A percentile compares a stretch with the other conserved stretches of the same genome.
These are phyloP conservation scores for Megaptera novaeangliae DNA, from an alignment of 2,113 vertebrate genomes.

Conservation along the genomic window DNA sequence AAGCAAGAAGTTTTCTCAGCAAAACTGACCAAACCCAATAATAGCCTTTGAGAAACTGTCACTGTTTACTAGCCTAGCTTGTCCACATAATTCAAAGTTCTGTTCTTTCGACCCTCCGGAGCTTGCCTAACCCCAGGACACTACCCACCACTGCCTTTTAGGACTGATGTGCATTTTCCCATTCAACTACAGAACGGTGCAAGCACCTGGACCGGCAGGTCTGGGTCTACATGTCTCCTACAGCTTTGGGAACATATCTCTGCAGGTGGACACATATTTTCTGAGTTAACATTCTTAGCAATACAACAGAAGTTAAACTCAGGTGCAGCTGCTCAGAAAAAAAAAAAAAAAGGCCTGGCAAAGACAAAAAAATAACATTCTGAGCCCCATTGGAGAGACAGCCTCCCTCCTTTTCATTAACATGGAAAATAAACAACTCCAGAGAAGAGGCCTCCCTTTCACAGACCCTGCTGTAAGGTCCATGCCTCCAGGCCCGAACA, in stretches of 20 bases:
- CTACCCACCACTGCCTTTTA: not conserved
- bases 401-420: not conserved
- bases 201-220: not conserved
- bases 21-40: not conserved
- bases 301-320: not conserved
- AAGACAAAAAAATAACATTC: not conserved
- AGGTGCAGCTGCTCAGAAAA: not conserved
- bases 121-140: not conserved
- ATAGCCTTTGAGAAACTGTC: not conserved
- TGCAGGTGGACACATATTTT: not conserved
- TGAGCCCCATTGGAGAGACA: not conserved
- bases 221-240: not conserved
- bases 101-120: not conserved
- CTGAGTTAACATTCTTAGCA: not conserved
- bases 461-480: not conserved
- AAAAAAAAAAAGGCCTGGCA: not conserved
- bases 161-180: no score
- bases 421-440: not conserved
- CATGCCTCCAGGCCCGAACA: not conserved
- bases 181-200: not conserved
- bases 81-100: not conserved
- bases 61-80: not conserved
- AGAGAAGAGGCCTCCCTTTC: not conserved
- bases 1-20: not conserved
- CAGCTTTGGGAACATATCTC: not conserved